A percentile compares a stretch with the other conserved stretches of the same genome.
These are phyloP conservation scores for Hemicordylus capensis DNA, from an alignment of 2,113 vertebrate species.

Conservation along the genomic window DNA sequence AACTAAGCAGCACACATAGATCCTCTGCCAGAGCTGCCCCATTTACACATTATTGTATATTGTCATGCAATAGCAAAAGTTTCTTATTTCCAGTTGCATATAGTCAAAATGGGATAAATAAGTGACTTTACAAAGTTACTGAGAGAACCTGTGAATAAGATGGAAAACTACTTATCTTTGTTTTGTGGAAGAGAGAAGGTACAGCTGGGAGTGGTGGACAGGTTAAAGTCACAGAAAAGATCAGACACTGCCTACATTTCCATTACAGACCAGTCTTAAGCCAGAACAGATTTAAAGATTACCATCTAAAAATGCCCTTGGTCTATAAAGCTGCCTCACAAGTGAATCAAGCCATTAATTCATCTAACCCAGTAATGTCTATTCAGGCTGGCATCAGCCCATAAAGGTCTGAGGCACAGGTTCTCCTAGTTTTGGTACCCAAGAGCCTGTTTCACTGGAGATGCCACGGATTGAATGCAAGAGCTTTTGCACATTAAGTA, in stretches of 20 bases:
- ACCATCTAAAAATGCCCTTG: not conserved
- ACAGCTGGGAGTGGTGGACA: not conserved
- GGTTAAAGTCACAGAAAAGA: not conserved
- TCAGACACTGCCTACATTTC: not conserved
- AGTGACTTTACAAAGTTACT: not conserved
- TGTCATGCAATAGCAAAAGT: too few relatives aligned
- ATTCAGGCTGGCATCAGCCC: not conserved
- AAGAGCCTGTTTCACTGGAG: not conserved
- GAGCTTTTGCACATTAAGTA: not conserved
- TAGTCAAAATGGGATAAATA: not conserved
- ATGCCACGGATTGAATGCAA: not conserved
- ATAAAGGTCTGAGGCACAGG: not conserved
- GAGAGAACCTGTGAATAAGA: not conserved
- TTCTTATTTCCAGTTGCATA: not conserved
- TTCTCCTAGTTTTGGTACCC: not conserved
- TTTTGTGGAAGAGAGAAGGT: not conserved
- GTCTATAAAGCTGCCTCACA: not conserved
- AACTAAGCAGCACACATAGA: not conserved
- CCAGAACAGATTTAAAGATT: not conserved
- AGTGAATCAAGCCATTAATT: too few relatives aligned
- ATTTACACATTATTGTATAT: not conserved
- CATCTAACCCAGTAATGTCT: not conserved
- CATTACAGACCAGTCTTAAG: not conserved
- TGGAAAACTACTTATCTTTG: not conserved
- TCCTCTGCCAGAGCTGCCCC: not conserved